Conservation (phyloP, 2,797 vertebrate species). For the Masticophis lateralis region DNA sequence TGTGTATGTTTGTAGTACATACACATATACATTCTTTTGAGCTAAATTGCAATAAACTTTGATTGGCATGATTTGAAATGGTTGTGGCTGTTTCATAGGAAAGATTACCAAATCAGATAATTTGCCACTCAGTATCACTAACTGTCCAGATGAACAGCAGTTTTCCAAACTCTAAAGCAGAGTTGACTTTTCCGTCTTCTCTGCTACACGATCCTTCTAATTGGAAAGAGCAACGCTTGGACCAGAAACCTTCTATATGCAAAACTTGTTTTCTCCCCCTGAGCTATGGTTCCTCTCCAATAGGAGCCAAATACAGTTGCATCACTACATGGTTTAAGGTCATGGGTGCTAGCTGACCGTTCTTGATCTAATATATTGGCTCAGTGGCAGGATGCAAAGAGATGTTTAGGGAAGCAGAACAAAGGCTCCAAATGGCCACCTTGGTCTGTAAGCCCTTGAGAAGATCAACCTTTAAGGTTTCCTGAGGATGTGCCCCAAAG, state of each 20-base stretch:
- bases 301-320: neutral
- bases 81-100: neutral
- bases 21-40: neutral
- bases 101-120: neutral
- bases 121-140: neutral
- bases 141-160: neutral
- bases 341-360: neutral
- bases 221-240: neutral
- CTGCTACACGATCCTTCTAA: neutral
- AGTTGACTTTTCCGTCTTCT: neutral
- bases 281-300: neutral
- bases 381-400: neutral
- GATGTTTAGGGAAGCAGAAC: conserved; percentile 6
- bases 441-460: conserved; percentile 23
- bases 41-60: neutral
- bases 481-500: conserved; percentile 70
- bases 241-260: neutral
- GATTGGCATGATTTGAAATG: neutral
- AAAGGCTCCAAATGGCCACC: neutral
- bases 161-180: neutral
- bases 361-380: neutral
- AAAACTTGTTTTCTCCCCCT: neutral
- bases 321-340: neutral
- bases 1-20: neutral
- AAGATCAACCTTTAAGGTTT: conserved; percentile 68